These are phyloP conservation scores for Myiothlypis coronata DNA, from an alignment of 2,797 vertebrate genomes.

Conservation along the genomic window DNA sequence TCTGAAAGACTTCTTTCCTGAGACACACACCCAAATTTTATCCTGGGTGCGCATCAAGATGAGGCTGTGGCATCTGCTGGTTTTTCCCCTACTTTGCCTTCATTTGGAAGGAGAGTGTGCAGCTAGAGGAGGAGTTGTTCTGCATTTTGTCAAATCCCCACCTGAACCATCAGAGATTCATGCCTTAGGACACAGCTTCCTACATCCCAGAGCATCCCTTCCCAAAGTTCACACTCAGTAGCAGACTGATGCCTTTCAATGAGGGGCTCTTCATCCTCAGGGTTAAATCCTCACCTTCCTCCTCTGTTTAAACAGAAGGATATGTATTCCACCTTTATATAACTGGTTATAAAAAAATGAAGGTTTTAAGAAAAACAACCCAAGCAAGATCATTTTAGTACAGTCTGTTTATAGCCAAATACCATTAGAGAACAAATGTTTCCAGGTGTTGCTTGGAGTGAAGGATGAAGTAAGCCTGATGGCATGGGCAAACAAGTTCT, in stretches of 20 bases:
- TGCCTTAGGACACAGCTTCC: neutral
- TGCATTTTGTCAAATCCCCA: neutral
- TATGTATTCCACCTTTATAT: neutral
- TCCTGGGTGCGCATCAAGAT: neutral
- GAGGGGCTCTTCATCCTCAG: neutral
- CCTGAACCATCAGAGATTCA: neutral
- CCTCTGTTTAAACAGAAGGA: neutral
- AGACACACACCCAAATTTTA: neutral
- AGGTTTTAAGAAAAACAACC: neutral
- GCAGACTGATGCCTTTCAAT: neutral
- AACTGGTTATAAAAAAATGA: neutral
- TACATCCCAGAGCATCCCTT: neutral
- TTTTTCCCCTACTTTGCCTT: neutral
- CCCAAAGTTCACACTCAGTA: neutral
- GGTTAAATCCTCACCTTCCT: neutral
- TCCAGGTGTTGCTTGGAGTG: neutral
- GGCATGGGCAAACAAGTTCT: neutral
- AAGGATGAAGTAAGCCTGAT: neutral
- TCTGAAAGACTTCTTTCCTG: neutral
- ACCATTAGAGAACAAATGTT: neutral
- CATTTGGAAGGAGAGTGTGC: neutral
- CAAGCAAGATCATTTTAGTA: neutral
- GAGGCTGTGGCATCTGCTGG: fast-evolving
- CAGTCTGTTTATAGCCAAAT: neutral
- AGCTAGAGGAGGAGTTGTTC: neutral